Evolutionary conservation across 2,797 vertebrate species (phyloP).

Genomic region (Geotria australis): DNA sequence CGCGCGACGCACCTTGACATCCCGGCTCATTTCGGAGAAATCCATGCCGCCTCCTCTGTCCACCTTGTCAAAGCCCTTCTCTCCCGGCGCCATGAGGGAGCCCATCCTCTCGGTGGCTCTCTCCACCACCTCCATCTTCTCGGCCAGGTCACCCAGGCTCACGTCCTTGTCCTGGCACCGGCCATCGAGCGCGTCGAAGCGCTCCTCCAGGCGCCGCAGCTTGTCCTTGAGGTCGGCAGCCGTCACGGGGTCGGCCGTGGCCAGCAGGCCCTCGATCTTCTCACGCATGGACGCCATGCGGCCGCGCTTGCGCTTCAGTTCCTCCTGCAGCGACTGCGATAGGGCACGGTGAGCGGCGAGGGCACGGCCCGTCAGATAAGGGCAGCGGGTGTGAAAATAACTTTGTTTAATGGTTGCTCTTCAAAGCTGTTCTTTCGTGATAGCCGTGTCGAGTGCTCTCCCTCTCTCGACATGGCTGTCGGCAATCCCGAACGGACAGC

Average conservation of each 20-base stretch:
- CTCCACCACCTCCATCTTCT: conserved; percentile 25
- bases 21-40: no score
- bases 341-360: no score
- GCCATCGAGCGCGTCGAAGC: conserved; percentile 25
- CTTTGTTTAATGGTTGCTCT: no score
- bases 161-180: conserved; percentile 33
- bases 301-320: conserved; percentile 54
- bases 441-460: no score
- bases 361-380: no score
- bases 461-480: no score
- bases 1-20: no score
- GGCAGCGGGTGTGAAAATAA: no score
- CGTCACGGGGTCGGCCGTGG: conserved; percentile 29
- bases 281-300: conserved; percentile 57
- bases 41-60: no score
- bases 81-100: not conserved
- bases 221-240: conserved; percentile 33
- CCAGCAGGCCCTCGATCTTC: conserved; percentile 38
- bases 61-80: no score
- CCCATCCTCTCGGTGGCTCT: not conserved
- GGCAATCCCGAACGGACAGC: no score
- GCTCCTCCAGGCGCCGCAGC: conserved; percentile 24
- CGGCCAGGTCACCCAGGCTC: conserved; percentile 31
- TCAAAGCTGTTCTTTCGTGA: no score
- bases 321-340: conserved; percentile 60